Evolutionary conservation across 2,888 invertebrate species (phyloP).

Genomic region (Anagyrus pseudococci): DNA sequence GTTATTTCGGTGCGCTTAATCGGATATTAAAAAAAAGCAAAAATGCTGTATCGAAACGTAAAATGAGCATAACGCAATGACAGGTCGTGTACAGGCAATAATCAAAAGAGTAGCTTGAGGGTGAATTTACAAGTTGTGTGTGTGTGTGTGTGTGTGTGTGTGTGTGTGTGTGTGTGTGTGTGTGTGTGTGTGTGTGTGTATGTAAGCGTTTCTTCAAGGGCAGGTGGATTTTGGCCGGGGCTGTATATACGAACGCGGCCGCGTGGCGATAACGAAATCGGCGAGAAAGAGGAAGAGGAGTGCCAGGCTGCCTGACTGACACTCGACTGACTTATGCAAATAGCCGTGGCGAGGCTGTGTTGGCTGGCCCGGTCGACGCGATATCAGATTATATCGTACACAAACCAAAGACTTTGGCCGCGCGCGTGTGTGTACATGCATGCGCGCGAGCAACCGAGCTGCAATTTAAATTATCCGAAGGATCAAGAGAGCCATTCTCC

Average conservation of each 20-base stretch:
- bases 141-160: not conserved
- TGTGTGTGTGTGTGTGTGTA: not conserved
- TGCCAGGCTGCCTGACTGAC: conserved; percentile 60
- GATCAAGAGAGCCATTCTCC: not conserved
- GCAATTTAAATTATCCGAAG: conserved; percentile 12
- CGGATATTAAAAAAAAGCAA: too few species aligned
- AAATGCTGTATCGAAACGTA: too few species aligned
- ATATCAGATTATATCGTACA: conserved; percentile 48
- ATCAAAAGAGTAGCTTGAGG: not conserved
- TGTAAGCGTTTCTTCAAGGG: not conserved
- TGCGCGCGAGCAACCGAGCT: conserved; percentile 5
- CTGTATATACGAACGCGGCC: not conserved
- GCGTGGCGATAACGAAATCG: too few species aligned
- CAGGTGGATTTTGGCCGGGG: not conserved
- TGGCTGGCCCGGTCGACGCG: conserved; percentile 39
- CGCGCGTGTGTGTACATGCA: not conserved
- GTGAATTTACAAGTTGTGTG: too few species aligned
- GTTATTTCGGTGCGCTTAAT: too few species aligned
- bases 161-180: not conserved
- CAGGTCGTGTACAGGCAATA: not conserved
- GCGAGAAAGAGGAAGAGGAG: too few species aligned
- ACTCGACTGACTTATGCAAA: conserved; percentile 61
- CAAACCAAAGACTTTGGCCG: conserved; percentile 26
- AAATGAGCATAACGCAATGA: not conserved
- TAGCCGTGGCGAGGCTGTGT: conserved; percentile 42